Conservation (phyloP, 2,113 vertebrate genomes). For the Aldabrachelys gigantea region DNA sequence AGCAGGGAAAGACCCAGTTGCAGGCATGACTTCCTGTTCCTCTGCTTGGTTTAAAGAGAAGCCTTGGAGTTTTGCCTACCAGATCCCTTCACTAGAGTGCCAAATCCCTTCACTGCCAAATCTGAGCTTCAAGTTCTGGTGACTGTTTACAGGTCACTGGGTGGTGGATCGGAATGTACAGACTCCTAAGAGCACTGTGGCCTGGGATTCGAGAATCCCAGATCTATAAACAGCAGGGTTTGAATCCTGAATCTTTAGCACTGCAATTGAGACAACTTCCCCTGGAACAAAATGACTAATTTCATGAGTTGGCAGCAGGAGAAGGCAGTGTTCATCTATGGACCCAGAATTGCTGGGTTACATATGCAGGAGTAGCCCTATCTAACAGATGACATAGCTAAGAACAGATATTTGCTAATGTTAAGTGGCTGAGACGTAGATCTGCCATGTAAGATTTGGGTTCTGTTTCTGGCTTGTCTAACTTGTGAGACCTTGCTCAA, state of each 20-base stretch:
- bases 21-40: neutral
- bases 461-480: neutral
- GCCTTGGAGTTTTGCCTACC: too few species aligned
- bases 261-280: neutral
- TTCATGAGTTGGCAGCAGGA: neutral
- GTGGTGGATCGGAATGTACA: neutral
- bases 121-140: neutral
- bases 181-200: neutral
- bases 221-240: neutral
- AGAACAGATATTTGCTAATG: neutral
- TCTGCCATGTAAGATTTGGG: neutral
- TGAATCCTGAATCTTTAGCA: neutral
- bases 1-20: neutral
- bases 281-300: neutral
- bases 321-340: neutral
- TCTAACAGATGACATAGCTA: neutral
- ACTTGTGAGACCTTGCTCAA: neutral
- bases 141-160: neutral
- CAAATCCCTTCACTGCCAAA: neutral
- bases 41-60: neutral
- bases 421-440: neutral
- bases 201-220: neutral
- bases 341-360: neutral
- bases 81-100: neutral
- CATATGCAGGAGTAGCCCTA: neutral